Evolutionary conservation across 2,113 vertebrate genomes (phyloP), one percentile per base, ranked within the genome.

Genomic region (Cynoglossus semilaevis): DNA sequence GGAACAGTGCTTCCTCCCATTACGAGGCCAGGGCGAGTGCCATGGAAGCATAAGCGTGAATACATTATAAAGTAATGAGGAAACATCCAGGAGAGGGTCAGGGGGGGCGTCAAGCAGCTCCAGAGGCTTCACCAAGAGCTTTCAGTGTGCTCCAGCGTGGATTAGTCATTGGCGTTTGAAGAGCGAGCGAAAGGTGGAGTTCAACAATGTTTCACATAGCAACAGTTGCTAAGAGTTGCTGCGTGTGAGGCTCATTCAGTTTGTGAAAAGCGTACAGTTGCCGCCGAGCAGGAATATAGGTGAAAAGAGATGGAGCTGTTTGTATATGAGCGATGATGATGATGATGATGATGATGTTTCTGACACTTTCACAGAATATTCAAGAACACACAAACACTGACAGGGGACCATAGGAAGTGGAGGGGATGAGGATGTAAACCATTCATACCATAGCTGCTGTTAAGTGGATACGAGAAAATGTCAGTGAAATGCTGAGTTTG

Each of bases 41-140:
- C 85, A 87, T 86, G 91, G 88, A 89, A 81, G 87, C 80, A 88
- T 90, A 92, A 89, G 83, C 87, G 85, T 88, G 87, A 88, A 92
- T 93, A 92, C 81, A 93, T 92, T 92, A 91, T 91, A 90, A 92
- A 90, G 90, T 91, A 90, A 92, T 92, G 90, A 87, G 90, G 91
- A 89, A 86, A 85, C 82, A 83, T 88, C 80, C 83, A 89, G 84
- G 78, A 91, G 89, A 88, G 88, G 90, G 88, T 87, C 85, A 86
- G 41, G 61, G 79, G 77, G 84, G 82, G 75, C 80, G 61, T 71
- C 63, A 61, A 77, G 70, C 76, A 63, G 84, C 79, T 81, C 76
- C 79, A 64, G 82, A 74, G 79, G 82, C 79, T 79, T 81, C 80
- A 58, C 77, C 74, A 52, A 88, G 86, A 90, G 90, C 84, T 85